These are phyloP conservation scores for Mactra quadrangularis DNA, from an alignment of 1,140 invertebrate species.

Conservation along the genomic window DNA sequence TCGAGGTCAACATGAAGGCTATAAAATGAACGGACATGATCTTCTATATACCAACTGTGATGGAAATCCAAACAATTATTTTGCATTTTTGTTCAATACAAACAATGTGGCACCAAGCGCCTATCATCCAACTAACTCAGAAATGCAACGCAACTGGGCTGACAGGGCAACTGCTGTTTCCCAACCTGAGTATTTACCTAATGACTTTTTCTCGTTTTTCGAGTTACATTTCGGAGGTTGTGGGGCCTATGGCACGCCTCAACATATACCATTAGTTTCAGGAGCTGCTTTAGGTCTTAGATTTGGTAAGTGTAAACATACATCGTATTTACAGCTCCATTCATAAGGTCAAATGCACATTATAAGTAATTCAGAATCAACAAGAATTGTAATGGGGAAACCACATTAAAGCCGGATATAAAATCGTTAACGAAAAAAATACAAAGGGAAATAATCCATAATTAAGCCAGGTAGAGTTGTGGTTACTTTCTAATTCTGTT, in stretches of 20 bases:
- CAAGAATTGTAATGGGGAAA: too few relatives aligned
- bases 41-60: constrained; percentile 46
- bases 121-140: constrained; percentile 35
- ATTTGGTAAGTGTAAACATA: constrained; percentile 44
- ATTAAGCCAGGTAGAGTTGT: too few relatives aligned
- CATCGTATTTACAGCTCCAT: not conserved
- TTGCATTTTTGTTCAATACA: constrained; percentile 41
- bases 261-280: constrained; percentile 27
- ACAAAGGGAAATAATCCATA: too few relatives aligned
- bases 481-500: too few relatives aligned
- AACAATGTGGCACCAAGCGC: not conserved
- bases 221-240: constrained; percentile 56
- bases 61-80: constrained; percentile 52
- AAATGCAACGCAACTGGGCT: constrained; percentile 38
- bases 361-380: too few relatives aligned
- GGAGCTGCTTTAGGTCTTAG: constrained; percentile 45
- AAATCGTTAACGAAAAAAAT: too few relatives aligned
- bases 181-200: constrained; percentile 22
- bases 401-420: too few relatives aligned
- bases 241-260: constrained; percentile 39
- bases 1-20: constrained; percentile 28
- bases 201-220: constrained; percentile 27
- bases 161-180: constrained; percentile 4
- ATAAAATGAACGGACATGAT: constrained; percentile 36
- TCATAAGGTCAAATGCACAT: too few relatives aligned